phyloP scores from a whole-genome alignment of 1,140 invertebrate genomes.

The Gonatopus flavifemur region DNA sequence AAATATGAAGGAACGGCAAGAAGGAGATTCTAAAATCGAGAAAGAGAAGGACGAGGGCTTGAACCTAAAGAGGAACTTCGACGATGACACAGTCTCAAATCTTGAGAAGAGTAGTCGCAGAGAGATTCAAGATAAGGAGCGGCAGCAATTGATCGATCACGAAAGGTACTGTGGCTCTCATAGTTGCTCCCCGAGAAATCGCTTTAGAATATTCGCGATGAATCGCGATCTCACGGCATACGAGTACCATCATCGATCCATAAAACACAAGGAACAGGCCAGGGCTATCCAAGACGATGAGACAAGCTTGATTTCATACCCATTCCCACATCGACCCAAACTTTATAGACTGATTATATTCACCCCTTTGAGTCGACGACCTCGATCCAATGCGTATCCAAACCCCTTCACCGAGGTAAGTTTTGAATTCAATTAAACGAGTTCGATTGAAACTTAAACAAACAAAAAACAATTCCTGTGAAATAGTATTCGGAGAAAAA shows the following conservation, averaged over 20 bases:
- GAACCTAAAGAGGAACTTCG: background rate
- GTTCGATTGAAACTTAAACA: too few relatives aligned
- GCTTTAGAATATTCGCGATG: conserved; percentile 42
- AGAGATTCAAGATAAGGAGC: too few relatives aligned
- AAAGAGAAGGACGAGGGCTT: background rate
- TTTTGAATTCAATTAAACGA: background rate
- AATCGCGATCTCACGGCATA: conserved; percentile 38
- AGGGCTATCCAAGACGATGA: conserved; percentile 18
- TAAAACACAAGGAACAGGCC: conserved; percentile 21
- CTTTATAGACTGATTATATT: conserved; percentile 29
- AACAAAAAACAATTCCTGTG: too few relatives aligned
- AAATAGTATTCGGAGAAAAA: too few relatives aligned
- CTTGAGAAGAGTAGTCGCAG: too few relatives aligned
- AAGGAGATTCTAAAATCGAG: background rate
- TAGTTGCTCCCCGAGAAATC: background rate
- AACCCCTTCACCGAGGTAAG: conserved; percentile 3
- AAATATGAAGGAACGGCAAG: background rate
- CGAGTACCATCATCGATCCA: conserved; percentile 45
- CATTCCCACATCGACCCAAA: conserved; percentile 19
- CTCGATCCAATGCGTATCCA: conserved; percentile 21
- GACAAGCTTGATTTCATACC: conserved; percentile 30
- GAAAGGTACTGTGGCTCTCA: conserved; percentile 9
- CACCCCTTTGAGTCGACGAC: conserved; percentile 19
- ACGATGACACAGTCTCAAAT: too few relatives aligned
- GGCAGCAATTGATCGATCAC: background rate